Conservation (phyloP, 2,113 vertebrate species). For the Strix aluco region DNA sequence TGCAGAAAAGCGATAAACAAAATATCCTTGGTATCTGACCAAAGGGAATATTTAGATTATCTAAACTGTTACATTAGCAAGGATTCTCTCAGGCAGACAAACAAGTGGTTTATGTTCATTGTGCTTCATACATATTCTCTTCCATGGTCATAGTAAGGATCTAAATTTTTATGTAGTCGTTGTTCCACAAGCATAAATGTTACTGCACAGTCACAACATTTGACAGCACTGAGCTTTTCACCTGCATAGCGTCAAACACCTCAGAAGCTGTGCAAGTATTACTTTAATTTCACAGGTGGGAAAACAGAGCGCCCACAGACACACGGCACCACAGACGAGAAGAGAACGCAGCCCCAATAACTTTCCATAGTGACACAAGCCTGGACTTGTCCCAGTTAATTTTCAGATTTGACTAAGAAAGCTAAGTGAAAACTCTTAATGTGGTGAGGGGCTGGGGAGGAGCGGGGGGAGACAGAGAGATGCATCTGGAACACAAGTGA, state of each 20-base stretch:
- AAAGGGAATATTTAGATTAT: neutral
- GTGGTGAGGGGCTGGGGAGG: no score
- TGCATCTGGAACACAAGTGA: neutral
- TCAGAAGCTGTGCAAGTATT: neutral
- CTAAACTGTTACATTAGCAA: neutral
- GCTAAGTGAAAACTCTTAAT: neutral
- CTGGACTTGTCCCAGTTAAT: neutral
- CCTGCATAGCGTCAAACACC: neutral
- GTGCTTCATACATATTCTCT: neutral
- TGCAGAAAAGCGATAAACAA: neutral
- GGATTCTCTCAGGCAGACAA: neutral
- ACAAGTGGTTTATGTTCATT: neutral
- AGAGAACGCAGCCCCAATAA: neutral
- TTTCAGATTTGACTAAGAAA: neutral
- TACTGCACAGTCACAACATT: neutral
- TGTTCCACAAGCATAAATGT: neutral
- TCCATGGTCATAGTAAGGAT: neutral
- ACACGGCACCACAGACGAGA: neutral
- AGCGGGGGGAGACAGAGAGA: neutral
- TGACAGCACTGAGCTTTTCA: neutral
- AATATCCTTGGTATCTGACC: neutral
- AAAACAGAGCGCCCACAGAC: neutral
- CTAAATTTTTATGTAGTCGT: neutral
- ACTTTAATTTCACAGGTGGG: neutral
- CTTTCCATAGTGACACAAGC: neutral